Percentiles rank a stretch among this genome's conserved stretches.
Conservation (phyloP, 2,113 vertebrate species). For the Crotalus viridis region DNA sequence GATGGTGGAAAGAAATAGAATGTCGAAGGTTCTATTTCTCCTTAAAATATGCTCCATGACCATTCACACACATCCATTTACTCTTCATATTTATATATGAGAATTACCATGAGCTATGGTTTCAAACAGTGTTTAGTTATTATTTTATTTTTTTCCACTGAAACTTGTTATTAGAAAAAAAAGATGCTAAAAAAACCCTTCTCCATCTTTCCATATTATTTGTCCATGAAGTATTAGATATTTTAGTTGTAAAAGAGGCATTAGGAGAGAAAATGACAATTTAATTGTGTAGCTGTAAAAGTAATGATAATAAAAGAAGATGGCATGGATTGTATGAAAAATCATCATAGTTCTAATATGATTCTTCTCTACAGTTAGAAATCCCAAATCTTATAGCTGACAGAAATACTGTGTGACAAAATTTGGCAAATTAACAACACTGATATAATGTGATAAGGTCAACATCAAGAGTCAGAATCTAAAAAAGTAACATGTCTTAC, state of each 20-base stretch:
- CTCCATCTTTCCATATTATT: not conserved
- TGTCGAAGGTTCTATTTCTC: not conserved
- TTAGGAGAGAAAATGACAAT: not conserved
- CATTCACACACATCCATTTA: not conserved
- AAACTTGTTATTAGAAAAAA: not conserved
- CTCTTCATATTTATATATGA: not conserved
- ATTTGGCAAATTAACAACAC: not conserved
- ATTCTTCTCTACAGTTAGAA: not conserved
- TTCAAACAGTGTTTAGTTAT: not conserved
- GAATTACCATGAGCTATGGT: not conserved
- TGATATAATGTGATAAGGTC: not conserved
- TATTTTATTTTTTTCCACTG: not conserved
- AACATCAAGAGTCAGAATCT: not conserved
- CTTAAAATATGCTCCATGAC: not conserved
- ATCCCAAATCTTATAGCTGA: not conserved
- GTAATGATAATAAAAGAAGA: not conserved
- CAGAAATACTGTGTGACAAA: not conserved
- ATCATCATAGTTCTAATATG: not conserved
- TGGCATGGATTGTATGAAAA: not conserved
- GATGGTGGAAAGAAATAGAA: not conserved
- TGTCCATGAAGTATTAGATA: not conserved
- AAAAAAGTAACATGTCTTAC: not conserved
- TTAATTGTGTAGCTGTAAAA: not conserved
- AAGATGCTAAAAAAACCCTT: not conserved
- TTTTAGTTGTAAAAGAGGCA: not conserved